Percentiles rank a stretch among this genome's conserved stretches.
Conservation (phyloP, 2,888 invertebrate species). For the Drosophila affinis region DNA sequence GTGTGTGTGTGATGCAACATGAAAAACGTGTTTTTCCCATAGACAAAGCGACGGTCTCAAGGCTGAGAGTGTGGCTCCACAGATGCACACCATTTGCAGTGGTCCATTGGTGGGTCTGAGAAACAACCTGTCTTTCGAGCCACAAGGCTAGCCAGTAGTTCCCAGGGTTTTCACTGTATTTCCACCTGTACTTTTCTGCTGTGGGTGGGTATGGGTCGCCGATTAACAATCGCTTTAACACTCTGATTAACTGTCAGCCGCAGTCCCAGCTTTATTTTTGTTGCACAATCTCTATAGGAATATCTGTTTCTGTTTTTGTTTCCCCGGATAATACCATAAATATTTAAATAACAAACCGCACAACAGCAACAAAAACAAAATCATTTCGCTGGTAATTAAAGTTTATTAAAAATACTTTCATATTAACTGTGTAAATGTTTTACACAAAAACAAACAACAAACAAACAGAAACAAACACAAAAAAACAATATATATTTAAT, state of each 20-base stretch:
- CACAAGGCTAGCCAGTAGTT: constrained; percentile 27
- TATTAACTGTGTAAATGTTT: constrained; percentile 39
- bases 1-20: constrained; percentile 33
- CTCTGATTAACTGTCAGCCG: background rate
- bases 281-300: background rate
- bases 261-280: background rate
- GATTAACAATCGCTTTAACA: background rate
- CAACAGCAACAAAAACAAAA: background rate
- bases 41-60: constrained; percentile 20
- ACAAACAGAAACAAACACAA: background rate
- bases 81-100: constrained; percentile 2
- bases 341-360: constrained; percentile 23
- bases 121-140: constrained; percentile 25
- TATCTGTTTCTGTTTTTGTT: constrained; percentile 10
- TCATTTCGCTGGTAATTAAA: constrained; percentile 31
- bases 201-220: background rate
- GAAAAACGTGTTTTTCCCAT: constrained; percentile 59
- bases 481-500: constrained; percentile 16
- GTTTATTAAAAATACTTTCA: constrained; percentile 43
- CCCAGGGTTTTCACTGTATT: background rate
- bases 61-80: constrained; percentile 34
- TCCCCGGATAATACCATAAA: constrained; percentile 16
- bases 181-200: background rate
- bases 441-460: constrained; percentile 9
- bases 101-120: constrained; percentile 16